Conservation (phyloP, 2,113 vertebrate species). For the Monarcha castaneiventris region DNA sequence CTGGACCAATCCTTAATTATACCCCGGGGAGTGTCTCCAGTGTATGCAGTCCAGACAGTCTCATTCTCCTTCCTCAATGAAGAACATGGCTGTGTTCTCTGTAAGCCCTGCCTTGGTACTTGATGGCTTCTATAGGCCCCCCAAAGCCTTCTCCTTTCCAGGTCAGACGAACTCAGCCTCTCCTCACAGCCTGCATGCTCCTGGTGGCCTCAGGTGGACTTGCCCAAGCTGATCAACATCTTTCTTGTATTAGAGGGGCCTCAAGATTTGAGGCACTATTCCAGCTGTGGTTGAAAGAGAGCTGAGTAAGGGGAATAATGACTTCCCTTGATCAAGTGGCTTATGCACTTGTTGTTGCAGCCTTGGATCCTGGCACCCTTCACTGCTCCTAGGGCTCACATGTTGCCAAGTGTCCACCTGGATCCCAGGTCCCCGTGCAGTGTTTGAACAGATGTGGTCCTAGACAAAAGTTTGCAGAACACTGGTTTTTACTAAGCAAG, state of each 20-base stretch:
- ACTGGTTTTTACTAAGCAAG: background rate
- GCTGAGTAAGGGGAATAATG: background rate
- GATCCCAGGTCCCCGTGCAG: background rate
- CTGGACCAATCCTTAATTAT: background rate
- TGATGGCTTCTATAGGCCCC: background rate
- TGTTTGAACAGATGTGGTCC: background rate
- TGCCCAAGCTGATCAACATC: background rate
- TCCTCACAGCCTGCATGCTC: background rate
- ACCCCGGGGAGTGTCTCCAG: background rate
- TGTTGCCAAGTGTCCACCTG: background rate
- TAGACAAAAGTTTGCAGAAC: background rate
- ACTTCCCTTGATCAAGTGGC: background rate
- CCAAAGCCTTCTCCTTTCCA: background rate
- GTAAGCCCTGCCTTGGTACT: background rate
- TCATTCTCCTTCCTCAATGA: background rate
- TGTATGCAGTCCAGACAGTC: background rate
- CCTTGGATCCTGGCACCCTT: background rate
- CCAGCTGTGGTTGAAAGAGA: background rate
- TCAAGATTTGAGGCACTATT: background rate
- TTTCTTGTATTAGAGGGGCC: background rate
- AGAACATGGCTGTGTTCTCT: background rate
- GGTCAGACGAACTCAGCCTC: background rate
- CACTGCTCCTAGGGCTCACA: accelerated
- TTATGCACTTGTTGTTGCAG: background rate
- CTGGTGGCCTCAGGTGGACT: background rate